Percentiles rank a stretch among this genome's conserved stretches.
These are phyloP conservation scores for Heteropelma amictum DNA, from an alignment of 2,888 invertebrate species.

Conservation along the genomic window DNA sequence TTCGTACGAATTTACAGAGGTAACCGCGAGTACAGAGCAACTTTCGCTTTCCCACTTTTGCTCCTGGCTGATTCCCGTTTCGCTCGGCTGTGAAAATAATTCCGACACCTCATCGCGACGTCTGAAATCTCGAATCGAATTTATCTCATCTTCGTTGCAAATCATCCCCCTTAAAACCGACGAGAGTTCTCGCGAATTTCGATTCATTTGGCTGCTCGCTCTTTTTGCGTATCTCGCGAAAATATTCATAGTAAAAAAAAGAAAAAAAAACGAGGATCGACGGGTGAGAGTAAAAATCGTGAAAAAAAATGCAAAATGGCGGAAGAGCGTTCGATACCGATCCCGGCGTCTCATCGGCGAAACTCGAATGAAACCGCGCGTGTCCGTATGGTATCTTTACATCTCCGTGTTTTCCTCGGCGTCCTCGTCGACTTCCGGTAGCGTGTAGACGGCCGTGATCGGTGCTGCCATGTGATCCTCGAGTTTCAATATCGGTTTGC, in stretches of 20 bases:
- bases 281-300: too few relatives aligned
- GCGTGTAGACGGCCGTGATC: constrained; percentile 74
- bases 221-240: too few relatives aligned
- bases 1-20: constrained; percentile 26
- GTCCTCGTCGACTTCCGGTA: constrained; percentile 75
- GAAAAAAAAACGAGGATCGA: too few relatives aligned
- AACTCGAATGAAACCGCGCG: too few relatives aligned
- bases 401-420: constrained; percentile 76
- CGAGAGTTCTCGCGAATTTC: too few relatives aligned
- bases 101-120: constrained; percentile 11
- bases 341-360: too few relatives aligned
- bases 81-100: constrained; percentile 27
- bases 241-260: too few relatives aligned
- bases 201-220: too few relatives aligned
- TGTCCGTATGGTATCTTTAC: constrained; percentile 58
- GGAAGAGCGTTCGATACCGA: too few relatives aligned
- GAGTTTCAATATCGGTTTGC: constrained; percentile 75
- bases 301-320: too few relatives aligned
- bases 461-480: constrained; percentile 71
- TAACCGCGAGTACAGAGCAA: not conserved
- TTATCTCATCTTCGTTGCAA: too few relatives aligned
- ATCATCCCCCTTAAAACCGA: too few relatives aligned
- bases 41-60: not conserved
- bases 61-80: not conserved
- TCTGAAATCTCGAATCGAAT: not conserved